These are phyloP conservation scores for Vireo griseus DNA, from an alignment of 2,797 vertebrate genomes.

Conservation along the genomic window DNA sequence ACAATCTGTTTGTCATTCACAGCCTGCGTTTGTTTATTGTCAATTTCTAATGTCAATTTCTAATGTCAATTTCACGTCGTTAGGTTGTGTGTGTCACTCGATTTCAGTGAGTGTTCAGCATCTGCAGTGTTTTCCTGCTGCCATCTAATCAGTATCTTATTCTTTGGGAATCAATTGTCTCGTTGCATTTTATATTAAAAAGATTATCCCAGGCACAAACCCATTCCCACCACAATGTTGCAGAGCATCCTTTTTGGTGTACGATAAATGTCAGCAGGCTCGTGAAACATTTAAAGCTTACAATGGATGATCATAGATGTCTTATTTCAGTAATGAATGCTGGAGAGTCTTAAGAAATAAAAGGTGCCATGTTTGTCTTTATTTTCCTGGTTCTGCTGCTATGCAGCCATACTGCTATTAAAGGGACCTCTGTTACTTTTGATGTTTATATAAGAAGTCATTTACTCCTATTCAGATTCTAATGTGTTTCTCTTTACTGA, in stretches of 20 bases:
- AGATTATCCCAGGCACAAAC: background rate
- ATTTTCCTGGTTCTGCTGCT: slow-evolving; percentile 22
- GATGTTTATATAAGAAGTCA: background rate
- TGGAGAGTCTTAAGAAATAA: background rate
- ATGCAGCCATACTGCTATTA: slow-evolving; percentile 12
- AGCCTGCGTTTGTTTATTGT: background rate
- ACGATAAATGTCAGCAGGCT: background rate
- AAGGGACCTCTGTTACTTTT: background rate
- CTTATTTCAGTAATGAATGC: background rate
- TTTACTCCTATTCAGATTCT: background rate
- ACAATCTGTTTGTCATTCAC: background rate
- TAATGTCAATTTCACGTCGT: background rate
- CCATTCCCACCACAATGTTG: background rate
- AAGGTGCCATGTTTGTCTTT: background rate
- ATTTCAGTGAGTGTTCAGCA: background rate
- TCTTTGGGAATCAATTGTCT: background rate
- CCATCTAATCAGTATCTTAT: background rate
- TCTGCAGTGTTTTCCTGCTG: background rate
- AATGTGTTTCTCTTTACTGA: background rate
- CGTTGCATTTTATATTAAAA: background rate
- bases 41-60: background rate
- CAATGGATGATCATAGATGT: background rate
- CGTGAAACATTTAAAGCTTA: background rate
- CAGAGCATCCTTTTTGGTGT: background rate
- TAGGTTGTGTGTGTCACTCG: background rate